These are phyloP conservation scores for Brachypodius melanocephalos DNA, from an alignment of 2,113 vertebrate genomes.

Conservation along the genomic window DNA sequence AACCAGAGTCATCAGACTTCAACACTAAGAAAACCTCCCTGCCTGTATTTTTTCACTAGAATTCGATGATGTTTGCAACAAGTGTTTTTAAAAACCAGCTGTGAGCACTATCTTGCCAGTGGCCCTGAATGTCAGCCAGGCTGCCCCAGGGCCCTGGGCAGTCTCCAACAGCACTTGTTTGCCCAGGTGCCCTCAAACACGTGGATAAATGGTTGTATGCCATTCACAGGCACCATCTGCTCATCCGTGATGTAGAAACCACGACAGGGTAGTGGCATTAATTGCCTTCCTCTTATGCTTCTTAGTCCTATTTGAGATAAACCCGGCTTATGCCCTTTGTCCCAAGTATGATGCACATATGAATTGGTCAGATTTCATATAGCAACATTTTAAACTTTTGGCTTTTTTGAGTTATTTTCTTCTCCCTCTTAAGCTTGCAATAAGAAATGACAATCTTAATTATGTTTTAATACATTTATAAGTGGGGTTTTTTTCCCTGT, in stretches of 20 bases:
- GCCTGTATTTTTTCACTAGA: background rate
- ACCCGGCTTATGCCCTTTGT: background rate
- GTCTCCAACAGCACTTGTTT: background rate
- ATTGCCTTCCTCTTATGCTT: background rate
- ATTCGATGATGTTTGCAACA: background rate
- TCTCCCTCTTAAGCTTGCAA: background rate
- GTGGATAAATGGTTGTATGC: fast-evolving
- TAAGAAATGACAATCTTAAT: background rate
- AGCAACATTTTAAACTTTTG: background rate
- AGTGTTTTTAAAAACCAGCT: background rate
- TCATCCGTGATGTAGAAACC: fast-evolving
- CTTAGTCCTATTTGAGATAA: background rate
- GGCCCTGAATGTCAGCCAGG: background rate
- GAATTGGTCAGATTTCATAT: background rate
- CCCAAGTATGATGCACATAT: background rate
- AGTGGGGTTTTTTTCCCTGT: background rate
- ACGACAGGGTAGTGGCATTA: fast-evolving
- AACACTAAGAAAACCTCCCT: background rate
- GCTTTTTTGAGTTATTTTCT: background rate
- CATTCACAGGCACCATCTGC: fast-evolving
- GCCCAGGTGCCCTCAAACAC: background rate
- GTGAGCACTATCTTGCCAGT: background rate
- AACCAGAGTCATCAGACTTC: background rate
- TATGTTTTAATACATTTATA: background rate
- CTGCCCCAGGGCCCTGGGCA: background rate